Percentiles rank a stretch among this genome's conserved stretches.
Conservation (phyloP, 2,113 vertebrate genomes). For the Grallaria varia region DNA sequence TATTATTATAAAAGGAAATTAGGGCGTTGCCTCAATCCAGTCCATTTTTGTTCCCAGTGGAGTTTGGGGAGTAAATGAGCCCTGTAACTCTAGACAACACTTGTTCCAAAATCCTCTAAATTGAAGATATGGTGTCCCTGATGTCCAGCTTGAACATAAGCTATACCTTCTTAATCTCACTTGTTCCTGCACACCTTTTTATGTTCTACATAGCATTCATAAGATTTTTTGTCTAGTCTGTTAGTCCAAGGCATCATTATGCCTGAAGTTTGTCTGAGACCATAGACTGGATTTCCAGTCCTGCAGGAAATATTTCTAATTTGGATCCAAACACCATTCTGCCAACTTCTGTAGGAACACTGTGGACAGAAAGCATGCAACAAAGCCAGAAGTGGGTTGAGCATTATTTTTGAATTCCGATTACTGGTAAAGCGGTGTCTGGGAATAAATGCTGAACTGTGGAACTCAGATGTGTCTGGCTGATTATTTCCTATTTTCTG, state of each 20-base stretch:
- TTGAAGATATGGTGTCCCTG: too few relatives aligned
- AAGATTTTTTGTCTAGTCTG: neutral
- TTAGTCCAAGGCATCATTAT: neutral
- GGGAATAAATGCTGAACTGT: neutral
- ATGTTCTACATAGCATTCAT: neutral
- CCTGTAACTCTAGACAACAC: neutral
- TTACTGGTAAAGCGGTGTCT: neutral
- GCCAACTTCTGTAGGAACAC: neutral
- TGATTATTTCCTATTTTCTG: constrained; percentile 4
- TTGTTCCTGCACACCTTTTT: neutral
- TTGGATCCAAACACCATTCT: neutral
- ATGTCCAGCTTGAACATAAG: neutral
- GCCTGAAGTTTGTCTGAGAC: neutral
- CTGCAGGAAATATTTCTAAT: neutral
- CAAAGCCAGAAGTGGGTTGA: neutral
- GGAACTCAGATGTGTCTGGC: neutral
- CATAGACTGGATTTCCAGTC: neutral
- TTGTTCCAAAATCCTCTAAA: neutral
- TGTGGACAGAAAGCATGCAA: neutral
- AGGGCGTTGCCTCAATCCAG: neutral
- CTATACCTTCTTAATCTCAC: neutral
- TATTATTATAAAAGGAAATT: neutral
- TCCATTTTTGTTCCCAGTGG: neutral
- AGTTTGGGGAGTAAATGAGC: neutral
- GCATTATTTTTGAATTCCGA: constrained; percentile 8